Conservation (phyloP, 1,140 invertebrate species). For the Drosophila pectinifera region DNA sequence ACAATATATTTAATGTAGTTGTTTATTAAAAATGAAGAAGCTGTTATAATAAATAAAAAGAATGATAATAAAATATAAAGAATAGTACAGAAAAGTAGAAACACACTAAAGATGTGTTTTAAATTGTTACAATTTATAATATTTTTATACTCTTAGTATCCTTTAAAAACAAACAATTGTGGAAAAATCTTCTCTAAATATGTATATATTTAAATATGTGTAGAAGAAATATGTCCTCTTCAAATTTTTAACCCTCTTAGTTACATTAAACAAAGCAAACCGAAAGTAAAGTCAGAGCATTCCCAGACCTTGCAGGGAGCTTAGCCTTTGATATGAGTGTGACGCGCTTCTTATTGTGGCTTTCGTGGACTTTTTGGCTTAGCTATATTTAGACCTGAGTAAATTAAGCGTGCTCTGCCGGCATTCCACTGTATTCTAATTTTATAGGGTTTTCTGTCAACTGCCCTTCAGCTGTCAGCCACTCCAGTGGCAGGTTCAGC, state of each 20-base stretch:
- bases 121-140: too few relatives aligned
- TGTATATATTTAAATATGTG: too few relatives aligned
- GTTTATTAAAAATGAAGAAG: too few relatives aligned
- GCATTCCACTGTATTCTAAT: slow-evolving; percentile 30
- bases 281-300: neutral
- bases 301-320: neutral
- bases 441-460: slow-evolving; percentile 46
- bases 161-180: too few relatives aligned
- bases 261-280: too few relatives aligned
- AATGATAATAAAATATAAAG: too few relatives aligned
- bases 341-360: neutral
- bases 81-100: too few relatives aligned
- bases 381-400: neutral
- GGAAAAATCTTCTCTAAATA: too few relatives aligned
- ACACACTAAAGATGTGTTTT: too few relatives aligned
- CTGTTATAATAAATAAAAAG: rapidly evolving
- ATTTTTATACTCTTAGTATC: neutral
- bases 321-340: neutral
- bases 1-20: too few relatives aligned
- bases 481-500: slow-evolving; percentile 16
- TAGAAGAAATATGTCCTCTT: neutral
- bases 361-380: neutral
- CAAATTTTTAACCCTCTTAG: neutral
- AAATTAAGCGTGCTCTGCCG: slow-evolving; percentile 9
- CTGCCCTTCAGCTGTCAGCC: slow-evolving; percentile 50